phyloP scores from a whole-genome alignment of 2,888 invertebrate species.

The Acleris cristana region DNA sequence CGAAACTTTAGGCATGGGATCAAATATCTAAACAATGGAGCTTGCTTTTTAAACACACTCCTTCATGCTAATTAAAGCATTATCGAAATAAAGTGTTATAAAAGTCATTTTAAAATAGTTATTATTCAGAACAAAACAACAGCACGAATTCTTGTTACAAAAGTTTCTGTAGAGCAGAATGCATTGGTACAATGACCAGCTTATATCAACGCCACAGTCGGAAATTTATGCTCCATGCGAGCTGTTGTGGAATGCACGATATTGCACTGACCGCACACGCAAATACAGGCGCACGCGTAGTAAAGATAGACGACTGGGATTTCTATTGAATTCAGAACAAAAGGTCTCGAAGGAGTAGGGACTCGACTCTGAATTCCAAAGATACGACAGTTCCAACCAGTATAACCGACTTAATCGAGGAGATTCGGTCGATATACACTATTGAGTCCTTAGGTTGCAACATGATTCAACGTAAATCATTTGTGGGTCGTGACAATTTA shows the following conservation, averaged over 20 bases:
- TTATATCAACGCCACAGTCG: slow-evolving; percentile 46
- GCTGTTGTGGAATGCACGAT: slow-evolving; percentile 50
- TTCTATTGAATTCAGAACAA: slow-evolving; percentile 32
- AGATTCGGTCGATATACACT: slow-evolving; percentile 7
- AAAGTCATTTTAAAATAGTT: neutral
- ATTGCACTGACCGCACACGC: slow-evolving; percentile 42
- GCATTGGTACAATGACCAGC: slow-evolving; percentile 23
- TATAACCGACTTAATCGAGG: slow-evolving; percentile 9
- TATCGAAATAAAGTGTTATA: neutral
- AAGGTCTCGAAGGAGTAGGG: slow-evolving; percentile 15
- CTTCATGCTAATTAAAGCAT: neutral
- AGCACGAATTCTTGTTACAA: neutral
- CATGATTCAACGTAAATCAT: no score
- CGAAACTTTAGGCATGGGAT: slow-evolving; percentile 4
- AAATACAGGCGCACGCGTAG: slow-evolving; percentile 39
- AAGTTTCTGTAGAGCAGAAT: neutral
- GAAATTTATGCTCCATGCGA: slow-evolving; percentile 55
- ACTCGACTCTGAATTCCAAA: slow-evolving; percentile 1
- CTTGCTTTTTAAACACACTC: neutral
- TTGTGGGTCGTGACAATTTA: no score
- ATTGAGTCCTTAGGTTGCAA: neutral
- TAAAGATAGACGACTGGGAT: slow-evolving; percentile 28
- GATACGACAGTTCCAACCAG: slow-evolving; percentile 11
- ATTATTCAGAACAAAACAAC: neutral
- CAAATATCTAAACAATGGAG: slow-evolving; percentile 7